phyloP scores from a whole-genome alignment of 2,888 invertebrate genomes.

The Atethmia centrago region DNA sequence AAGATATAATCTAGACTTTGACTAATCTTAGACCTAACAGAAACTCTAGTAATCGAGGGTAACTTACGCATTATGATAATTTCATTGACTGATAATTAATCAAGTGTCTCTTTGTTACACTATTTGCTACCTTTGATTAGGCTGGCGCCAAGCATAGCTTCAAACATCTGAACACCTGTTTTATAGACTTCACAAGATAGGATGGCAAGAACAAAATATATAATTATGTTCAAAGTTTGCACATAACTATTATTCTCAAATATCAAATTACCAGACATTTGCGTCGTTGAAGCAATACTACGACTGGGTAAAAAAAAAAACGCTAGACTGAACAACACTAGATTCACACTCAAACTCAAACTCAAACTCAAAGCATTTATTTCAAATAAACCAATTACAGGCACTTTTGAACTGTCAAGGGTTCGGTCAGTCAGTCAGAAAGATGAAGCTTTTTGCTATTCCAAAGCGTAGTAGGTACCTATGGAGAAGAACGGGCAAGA shows the following conservation, averaged over 20 bases:
- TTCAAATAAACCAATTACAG: too few species aligned
- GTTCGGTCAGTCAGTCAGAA: too few species aligned
- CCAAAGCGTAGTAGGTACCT: too few species aligned
- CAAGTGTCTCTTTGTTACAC: conserved; percentile 14
- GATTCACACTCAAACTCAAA: too few species aligned
- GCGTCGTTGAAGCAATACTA: too few species aligned
- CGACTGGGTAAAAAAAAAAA: too few species aligned
- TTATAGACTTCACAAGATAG: background rate
- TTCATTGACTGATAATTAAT: conserved; percentile 20
- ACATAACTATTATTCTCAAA: background rate
- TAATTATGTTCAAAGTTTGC: too few species aligned
- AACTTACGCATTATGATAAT: conserved; percentile 34
- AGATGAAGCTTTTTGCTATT: too few species aligned
- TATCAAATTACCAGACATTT: background rate
- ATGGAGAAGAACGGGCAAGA: too few species aligned
- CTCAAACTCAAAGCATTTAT: too few species aligned
- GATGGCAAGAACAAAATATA: background rate
- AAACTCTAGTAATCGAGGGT: conserved; percentile 21
- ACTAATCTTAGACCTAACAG: conserved; percentile 8
- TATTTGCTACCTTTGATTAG: conserved; percentile 1
- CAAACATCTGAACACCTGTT: background rate
- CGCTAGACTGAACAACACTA: too few species aligned
- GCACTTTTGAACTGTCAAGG: too few species aligned
- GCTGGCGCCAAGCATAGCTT: background rate
- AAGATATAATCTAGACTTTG: conserved; percentile 31